Conservation (phyloP, 2,888 invertebrate species). For the Serripes groenlandicus region DNA sequence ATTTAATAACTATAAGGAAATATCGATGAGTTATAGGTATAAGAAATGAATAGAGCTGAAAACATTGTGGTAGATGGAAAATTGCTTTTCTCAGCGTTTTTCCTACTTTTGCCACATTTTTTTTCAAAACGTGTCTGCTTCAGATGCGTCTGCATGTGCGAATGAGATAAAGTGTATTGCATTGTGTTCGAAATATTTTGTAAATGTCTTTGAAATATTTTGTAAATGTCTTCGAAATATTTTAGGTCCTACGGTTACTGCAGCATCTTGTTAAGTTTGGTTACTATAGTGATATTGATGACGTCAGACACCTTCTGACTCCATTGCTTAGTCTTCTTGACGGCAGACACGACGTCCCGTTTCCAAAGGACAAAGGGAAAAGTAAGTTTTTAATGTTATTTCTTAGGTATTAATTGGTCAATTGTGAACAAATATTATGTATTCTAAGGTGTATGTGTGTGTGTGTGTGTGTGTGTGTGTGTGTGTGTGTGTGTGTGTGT, state of each 20-base stretch:
- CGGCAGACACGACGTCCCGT: conserved; percentile 85
- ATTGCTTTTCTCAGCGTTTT: not conserved
- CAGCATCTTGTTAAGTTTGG: conserved; percentile 86
- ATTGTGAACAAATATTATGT: too few species aligned
- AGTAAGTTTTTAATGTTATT: too few species aligned
- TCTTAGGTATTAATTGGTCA: too few species aligned
- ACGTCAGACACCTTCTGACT: conserved; percentile 83
- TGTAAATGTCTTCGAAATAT: too few species aligned
- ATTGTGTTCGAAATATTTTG: too few species aligned
- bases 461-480: too few species aligned
- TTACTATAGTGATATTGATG: conserved; percentile 85
- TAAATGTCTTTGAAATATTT: not conserved
- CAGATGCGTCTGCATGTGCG: not conserved
- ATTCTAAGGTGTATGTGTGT: too few species aligned
- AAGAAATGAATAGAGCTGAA: not conserved
- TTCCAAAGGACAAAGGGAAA: conserved; percentile 82
- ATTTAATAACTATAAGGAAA: too few species aligned
- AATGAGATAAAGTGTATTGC: too few species aligned
- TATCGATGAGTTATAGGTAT: too few species aligned
- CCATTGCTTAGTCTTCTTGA: conserved; percentile 85
- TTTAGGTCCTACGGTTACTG: conserved; percentile 83
- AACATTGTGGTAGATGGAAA: not conserved
- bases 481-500: too few species aligned
- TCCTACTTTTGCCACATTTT: not conserved
- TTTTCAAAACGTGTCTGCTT: not conserved